These are phyloP conservation scores for Pelecanus crispus DNA, from an alignment of 2,113 vertebrate genomes.

Conservation along the genomic window DNA sequence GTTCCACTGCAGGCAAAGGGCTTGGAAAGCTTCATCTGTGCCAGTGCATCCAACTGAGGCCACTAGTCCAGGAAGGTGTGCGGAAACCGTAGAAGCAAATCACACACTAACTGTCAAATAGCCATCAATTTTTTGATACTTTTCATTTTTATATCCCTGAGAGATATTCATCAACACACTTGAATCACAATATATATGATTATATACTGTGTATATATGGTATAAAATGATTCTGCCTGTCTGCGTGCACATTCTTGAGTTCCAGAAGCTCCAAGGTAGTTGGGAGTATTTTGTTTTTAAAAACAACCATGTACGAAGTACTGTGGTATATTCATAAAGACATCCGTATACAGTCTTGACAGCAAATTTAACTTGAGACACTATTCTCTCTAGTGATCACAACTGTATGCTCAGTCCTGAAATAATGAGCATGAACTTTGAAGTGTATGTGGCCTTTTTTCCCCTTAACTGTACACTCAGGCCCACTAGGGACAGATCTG, in stretches of 20 bases:
- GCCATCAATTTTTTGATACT: neutral
- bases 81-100: neutral
- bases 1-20: neutral
- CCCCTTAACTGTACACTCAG: neutral
- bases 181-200: neutral
- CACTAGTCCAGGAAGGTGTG: neutral
- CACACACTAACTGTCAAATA: neutral
- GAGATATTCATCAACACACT: neutral
- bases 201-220: neutral
- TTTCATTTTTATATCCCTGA: neutral
- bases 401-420: neutral
- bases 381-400: neutral
- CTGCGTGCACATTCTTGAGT: neutral
- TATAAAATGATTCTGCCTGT: neutral
- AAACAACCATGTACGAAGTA: neutral
- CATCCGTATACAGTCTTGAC: neutral
- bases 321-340: neutral
- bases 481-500: conserved; percentile 3
- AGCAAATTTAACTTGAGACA: neutral
- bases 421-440: neutral
- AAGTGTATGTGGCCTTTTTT: neutral
- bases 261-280: neutral
- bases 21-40: neutral
- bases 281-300: neutral
- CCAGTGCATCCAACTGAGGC: neutral